Evolutionary conservation across 2,797 vertebrate species (phyloP).

Genomic region (Sebastes ruberrimus): DNA sequence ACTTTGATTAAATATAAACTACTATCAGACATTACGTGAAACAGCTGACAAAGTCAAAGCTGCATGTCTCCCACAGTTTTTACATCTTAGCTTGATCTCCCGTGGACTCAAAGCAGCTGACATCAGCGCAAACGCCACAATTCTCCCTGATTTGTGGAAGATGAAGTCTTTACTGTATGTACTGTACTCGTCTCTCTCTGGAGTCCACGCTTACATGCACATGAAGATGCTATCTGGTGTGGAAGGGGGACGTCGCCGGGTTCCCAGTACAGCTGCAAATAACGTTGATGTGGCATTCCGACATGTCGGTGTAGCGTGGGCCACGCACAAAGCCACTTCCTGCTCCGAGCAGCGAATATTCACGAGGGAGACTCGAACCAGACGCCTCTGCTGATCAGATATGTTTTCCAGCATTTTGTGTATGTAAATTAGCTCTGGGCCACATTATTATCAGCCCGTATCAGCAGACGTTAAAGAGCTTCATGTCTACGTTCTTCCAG

Average conservation of each 20-base stretch:
- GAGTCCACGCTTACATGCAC: constrained; percentile 25
- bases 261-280: constrained; percentile 64
- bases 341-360: constrained; percentile 17
- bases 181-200: constrained; percentile 11
- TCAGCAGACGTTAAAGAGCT: not conserved
- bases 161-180: constrained; percentile 48
- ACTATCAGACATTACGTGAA: constrained; percentile 24
- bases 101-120: constrained; percentile 51
- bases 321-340: constrained; percentile 31
- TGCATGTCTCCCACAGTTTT: constrained; percentile 8
- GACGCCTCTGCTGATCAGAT: not conserved
- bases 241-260: constrained; percentile 17
- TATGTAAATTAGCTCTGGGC: constrained; percentile 21
- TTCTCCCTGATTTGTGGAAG: constrained; percentile 60
- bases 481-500: not conserved
- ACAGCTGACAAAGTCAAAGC: constrained; percentile 45
- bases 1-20: constrained; percentile 40
- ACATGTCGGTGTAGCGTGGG: constrained; percentile 43
- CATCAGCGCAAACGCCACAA: constrained; percentile 44
- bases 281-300: constrained; percentile 49
- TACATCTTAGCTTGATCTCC: constrained; percentile 33
- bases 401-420: not conserved
- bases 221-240: constrained; percentile 26
- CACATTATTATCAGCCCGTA: not conserved
- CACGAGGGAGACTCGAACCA: not conserved